Percentiles rank a stretch among this genome's conserved stretches.
Conservation (phyloP, 1,140 invertebrate species). For the Reticulitermes speratus region DNA sequence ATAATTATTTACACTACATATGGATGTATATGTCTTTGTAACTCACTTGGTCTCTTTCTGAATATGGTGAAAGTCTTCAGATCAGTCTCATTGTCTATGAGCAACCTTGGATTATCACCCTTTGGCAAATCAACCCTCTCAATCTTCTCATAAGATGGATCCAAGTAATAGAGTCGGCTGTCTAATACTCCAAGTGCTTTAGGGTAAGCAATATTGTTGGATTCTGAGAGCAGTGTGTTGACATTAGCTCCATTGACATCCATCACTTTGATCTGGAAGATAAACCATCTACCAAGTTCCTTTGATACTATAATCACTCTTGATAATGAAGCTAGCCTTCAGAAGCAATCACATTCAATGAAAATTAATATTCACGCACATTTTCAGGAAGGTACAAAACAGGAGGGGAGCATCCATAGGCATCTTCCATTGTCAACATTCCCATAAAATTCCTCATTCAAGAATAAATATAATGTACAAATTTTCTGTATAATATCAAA, state of each 20-base stretch:
- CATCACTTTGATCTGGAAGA: constrained; percentile 63
- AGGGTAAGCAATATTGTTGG: constrained; percentile 71
- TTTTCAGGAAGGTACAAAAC: no score
- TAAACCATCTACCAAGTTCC: no score
- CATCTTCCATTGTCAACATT: no score
- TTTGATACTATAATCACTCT: no score
- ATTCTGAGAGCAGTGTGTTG: constrained; percentile 65
- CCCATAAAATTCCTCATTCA: no score
- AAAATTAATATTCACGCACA: neutral
- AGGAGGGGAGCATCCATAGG: no score
- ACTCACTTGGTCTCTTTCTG: constrained; percentile 58
- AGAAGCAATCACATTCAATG: neutral
- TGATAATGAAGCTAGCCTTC: neutral
- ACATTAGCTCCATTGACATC: constrained; percentile 72
- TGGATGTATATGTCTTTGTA: neutral
- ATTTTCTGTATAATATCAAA: no score
- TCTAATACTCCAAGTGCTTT: constrained; percentile 83
- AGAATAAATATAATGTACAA: no score
- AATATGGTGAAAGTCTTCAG: constrained; percentile 87
- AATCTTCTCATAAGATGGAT: constrained; percentile 87
- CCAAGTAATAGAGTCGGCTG: constrained; percentile 82
- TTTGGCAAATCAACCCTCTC: constrained; percentile 82
- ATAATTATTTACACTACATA: no score
- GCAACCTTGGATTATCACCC: constrained; percentile 71
- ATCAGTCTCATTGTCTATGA: constrained; percentile 83